Evolutionary conservation across 2,888 invertebrate species (phyloP).

Genomic region (Amphipyra tragopoginis): DNA sequence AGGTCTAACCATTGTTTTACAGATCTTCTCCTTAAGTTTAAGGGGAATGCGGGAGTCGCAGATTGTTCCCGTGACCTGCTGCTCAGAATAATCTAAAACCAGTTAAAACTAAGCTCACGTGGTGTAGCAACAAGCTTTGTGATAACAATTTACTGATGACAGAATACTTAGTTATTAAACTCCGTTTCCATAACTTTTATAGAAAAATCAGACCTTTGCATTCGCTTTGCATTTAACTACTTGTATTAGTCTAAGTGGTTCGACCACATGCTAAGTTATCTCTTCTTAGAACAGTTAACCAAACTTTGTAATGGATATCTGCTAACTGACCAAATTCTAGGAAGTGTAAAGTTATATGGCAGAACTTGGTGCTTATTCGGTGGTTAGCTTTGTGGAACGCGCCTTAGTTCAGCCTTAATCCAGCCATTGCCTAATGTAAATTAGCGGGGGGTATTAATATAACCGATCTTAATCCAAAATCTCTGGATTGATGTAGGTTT

Average conservation of each 20-base stretch:
- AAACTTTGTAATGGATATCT: conserved; percentile 33
- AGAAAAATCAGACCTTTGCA: not conserved
- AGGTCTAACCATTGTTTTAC: too few relatives aligned
- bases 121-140: not conserved
- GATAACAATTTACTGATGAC: not conserved
- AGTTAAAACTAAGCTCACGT: not conserved
- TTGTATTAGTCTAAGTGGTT: conserved; percentile 14
- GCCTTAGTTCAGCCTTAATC: not conserved
- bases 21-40: too few relatives aligned
- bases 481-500: too few relatives aligned
- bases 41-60: too few relatives aligned
- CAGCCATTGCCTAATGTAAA: not conserved
- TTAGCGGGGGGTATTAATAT: too few relatives aligned
- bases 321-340: conserved; percentile 33
- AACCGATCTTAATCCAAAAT: too few relatives aligned
- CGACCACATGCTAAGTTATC: conserved; percentile 22
- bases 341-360: conserved; percentile 4
- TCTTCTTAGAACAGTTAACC: conserved; percentile 17
- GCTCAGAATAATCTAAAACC: conserved; percentile 3
- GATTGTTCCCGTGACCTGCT: too few relatives aligned
- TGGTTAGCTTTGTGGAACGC: conserved; percentile 9
- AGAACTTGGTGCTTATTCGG: conserved; percentile 26
- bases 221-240: conserved; percentile 6
- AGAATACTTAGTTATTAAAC: not conserved
- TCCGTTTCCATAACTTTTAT: not conserved